Evolutionary conservation across 30 jellyfish, hydroid and myxozoan genomes (phyloP).

Genomic region (Phacellophora camtschatica): DNA sequence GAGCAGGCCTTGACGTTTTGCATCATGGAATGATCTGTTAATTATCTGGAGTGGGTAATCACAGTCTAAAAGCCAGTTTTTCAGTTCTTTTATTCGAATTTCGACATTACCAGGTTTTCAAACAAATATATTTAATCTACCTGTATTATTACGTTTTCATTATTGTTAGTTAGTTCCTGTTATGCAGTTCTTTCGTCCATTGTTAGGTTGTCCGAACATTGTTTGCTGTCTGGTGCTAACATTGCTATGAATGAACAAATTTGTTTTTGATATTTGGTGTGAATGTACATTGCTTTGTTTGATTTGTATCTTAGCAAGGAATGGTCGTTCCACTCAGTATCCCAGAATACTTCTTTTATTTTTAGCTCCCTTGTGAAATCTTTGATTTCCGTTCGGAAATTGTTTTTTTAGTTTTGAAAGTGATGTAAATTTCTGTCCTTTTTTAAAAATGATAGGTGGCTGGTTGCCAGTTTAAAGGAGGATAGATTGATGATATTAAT

Average conservation of each 20-base stretch:
- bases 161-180: not conserved
- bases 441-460: too few relatives aligned
- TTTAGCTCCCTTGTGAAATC: not conserved
- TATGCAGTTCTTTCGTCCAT: not conserved
- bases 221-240: not conserved
- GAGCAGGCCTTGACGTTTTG: too few relatives aligned
- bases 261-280: not conserved
- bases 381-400: not conserved
- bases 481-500: too few relatives aligned
- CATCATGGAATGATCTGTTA: too few relatives aligned
- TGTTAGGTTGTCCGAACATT: not conserved
- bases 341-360: too few relatives aligned
- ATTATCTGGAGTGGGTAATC: conserved; percentile 15
- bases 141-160: not conserved
- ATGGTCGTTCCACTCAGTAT: not conserved
- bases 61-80: conserved; percentile 30
- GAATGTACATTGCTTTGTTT: not conserved
- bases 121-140: not conserved
- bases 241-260: not conserved
- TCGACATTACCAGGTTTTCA: not conserved
- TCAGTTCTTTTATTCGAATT: not conserved
- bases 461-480: too few relatives aligned
- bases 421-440: too few relatives aligned
- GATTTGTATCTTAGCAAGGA: not conserved
- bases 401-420: too few relatives aligned